These are phyloP conservation scores for Tretioscincus oriximinensis DNA, from an alignment of 2,113 vertebrate genomes.

Conservation along the genomic window DNA sequence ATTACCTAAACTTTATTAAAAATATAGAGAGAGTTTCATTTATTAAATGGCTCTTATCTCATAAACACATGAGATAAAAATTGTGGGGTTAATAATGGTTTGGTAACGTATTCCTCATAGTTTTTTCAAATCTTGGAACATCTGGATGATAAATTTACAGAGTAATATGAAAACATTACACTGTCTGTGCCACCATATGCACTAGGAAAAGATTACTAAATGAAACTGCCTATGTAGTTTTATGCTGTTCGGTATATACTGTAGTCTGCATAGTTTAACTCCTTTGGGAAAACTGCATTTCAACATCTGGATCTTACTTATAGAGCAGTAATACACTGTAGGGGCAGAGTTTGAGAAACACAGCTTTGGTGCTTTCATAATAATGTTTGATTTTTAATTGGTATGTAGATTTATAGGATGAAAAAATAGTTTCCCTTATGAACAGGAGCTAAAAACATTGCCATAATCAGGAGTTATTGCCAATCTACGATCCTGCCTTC, in stretches of 20 bases:
- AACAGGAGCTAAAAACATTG: neutral
- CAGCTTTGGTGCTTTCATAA: slow-evolving; percentile 6
- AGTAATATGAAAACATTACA: too few relatives aligned
- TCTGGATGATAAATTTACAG: too few relatives aligned
- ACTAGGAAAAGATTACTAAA: too few relatives aligned
- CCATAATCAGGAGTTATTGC: neutral
- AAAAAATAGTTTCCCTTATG: neutral
- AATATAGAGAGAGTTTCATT: neutral
- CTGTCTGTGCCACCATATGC: too few relatives aligned
- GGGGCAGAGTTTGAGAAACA: too few relatives aligned
- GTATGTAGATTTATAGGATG: slow-evolving; percentile 21
- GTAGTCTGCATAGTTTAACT: too few relatives aligned
- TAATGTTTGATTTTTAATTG: neutral
- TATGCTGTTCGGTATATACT: too few relatives aligned
- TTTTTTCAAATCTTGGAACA: neutral
- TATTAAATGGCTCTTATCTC: slow-evolving; percentile 26
- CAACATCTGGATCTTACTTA: too few relatives aligned
- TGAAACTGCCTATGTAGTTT: too few relatives aligned
- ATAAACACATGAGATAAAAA: neutral
- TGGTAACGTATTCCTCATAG: too few relatives aligned
- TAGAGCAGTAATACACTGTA: too few relatives aligned
- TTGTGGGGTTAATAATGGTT: neutral
- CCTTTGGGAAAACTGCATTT: too few relatives aligned
- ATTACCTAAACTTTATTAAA: slow-evolving; percentile 10
- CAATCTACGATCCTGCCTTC: neutral